Base-by-base conservation (phyloP, 2,888 invertebrate genomes). In the Vandiemenella viatica region DNA sequence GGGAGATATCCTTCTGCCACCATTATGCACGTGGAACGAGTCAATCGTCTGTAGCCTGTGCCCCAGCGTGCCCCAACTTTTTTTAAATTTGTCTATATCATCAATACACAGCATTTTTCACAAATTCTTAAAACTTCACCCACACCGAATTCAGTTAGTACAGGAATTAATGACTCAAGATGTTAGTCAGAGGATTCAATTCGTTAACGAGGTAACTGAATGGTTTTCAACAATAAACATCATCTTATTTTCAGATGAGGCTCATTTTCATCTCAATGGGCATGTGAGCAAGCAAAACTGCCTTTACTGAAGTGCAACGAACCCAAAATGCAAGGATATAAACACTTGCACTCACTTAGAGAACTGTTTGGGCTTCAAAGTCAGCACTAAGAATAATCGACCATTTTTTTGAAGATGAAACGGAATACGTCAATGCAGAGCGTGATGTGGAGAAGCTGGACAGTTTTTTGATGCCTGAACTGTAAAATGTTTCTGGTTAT, bases 191-290 rank as follows among this genome's bases (percentile, higher is more conserved):
- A 43, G 19, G 43, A 16, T 43, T 43, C 17, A 43, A 16, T 43
- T 43, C 7, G 43, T 43, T 8, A 43, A 43, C 19, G 13, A 43
- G 19, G 43, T 19, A 43, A 43, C 19, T 43, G 43, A 43, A n/a
- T 19, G 10, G 13, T 43, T 43, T 43, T 43, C 43, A 18, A 43
- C 16, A 18, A 17, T 43, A 17, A 43, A 5, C 19, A 43, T 17
- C 43, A 43, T 43, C 43, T 46, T 46, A 20, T 55, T 54, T 56
- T 8, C 60, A 19, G 43, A 43, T 43, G 43, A 19, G 19, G 43
- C 43, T 17, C 43, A 43, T 43, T 43, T 43, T 43, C 19, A 43
- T 5, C 43, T 43, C 19, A 43, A 43, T 43, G 43, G 43, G 7
- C 43, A 43, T 6, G 43, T 43, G 19, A 43, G 19, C 19, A 43